Base-by-base conservation (phyloP, 2,888 invertebrate species). In the Acrocyrtus sp. region DNA sequence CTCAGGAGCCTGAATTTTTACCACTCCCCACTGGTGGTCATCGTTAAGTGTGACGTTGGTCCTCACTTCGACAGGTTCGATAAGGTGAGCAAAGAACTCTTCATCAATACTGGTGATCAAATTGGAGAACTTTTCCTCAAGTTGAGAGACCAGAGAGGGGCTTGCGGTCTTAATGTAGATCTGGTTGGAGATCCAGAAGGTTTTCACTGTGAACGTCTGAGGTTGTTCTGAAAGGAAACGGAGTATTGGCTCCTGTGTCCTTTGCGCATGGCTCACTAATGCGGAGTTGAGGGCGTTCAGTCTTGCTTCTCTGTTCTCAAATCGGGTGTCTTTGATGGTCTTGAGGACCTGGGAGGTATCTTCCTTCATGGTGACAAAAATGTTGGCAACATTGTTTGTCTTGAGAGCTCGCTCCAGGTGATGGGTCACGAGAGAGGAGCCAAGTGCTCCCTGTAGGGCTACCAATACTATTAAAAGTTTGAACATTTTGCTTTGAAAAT, bases 101-200 rank as follows among this genome's bases (percentile, higher is more conserved):
- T 72, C 70, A 10, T 54, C 60, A 19, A 75, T 58, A 12, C 45
- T 34, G 27, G 72, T 41, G 4, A 75, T 21, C 15, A 41, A 21
- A 4, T 22, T n/a, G n/a, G n/a, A 43, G 21, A 54, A 57, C 5
- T 19, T 3, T 5, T 17, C 1, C 3, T 29, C 72, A 8, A 73
- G n/a, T 5, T 39, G 48, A 1, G 15, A 8, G 12, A 73, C 51
- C 19, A 73, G 15, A 3, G 19, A 5, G 1, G 12, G 1, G 17
- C 61, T 62, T 1, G 73, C 73, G 19, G 61, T 56, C 22, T 41
- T 48, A 0, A 73, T 22, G 47, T 61, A 67, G 24, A 73, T 56
- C 45, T 73, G 67, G 39, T 73, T 73, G 6, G 41, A 62, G 24
- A 73, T 67, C 73, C 73, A 73, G 34, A 73, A 73, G 2, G 29